These are phyloP conservation scores for Strigamia crassipes DNA, from an alignment of 2,888 invertebrate genomes.

Conservation along the genomic window DNA sequence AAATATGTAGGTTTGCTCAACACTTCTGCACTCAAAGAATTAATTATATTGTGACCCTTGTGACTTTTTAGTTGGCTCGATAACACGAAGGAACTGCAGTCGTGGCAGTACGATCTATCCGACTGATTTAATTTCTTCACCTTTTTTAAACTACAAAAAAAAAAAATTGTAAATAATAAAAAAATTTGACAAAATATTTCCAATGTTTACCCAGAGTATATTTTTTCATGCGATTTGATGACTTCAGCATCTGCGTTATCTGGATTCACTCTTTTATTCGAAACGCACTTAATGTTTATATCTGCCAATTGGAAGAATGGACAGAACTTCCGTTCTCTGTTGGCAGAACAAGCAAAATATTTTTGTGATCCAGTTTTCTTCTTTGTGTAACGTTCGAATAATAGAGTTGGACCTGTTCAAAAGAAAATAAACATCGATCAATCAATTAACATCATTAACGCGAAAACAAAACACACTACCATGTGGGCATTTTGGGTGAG, in stretches of 20 bases:
- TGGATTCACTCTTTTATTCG: constrained; percentile 60
- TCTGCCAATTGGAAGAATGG: constrained; percentile 68
- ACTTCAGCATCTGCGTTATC: constrained; percentile 61
- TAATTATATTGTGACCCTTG: constrained; percentile 53
- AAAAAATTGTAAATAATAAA: not conserved
- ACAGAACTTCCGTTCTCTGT: constrained; percentile 78
- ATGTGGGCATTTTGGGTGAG: constrained; percentile 2
- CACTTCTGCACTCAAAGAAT: constrained; percentile 52
- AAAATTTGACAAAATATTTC: constrained; percentile 13
- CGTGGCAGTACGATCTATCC: constrained; percentile 55
- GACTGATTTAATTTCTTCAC: constrained; percentile 49
- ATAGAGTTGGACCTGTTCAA: constrained; percentile 67
- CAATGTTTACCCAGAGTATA: constrained; percentile 41
- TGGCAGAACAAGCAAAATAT: constrained; percentile 83
- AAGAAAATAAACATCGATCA: constrained; percentile 20
- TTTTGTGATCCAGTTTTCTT: constrained; percentile 52
- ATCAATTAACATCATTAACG: not conserved
- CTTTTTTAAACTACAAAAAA: constrained; percentile 63
- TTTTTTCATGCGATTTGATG: constrained; percentile 63
- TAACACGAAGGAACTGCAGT: constrained; percentile 56
- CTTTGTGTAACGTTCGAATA: constrained; percentile 63
- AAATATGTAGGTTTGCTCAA: constrained; percentile 59
- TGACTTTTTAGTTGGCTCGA: constrained; percentile 53
- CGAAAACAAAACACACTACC: not conserved
- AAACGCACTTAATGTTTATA: constrained; percentile 58